These are phyloP conservation scores for Paracanthobrama guichenoti DNA, from an alignment of 2,113 vertebrate genomes.

Conservation along the genomic window DNA sequence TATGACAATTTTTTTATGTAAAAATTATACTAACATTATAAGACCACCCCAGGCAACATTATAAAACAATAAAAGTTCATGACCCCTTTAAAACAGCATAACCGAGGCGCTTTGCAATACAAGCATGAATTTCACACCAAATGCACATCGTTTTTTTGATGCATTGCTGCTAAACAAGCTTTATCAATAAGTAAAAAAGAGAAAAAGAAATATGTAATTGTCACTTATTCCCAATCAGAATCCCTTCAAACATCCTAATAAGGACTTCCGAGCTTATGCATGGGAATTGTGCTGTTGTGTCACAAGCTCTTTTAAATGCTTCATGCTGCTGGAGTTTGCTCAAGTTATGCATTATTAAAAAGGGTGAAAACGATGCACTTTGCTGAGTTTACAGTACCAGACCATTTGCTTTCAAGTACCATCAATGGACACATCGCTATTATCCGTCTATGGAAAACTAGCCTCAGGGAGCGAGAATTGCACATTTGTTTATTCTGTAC, in stretches of 20 bases:
- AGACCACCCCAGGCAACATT: too few relatives aligned
- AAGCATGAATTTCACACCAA: background rate
- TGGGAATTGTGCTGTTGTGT: background rate
- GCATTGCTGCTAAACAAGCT: background rate
- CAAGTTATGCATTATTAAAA: constrained; percentile 30
- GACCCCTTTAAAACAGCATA: too few relatives aligned
- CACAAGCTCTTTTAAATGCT: background rate
- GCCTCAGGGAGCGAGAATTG: background rate
- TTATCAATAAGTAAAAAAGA: background rate
- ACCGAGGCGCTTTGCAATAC: too few relatives aligned
- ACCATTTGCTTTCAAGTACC: background rate
- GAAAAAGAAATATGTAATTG: background rate
- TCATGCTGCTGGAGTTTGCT: background rate
- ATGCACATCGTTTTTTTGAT: background rate
- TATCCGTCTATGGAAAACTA: background rate
- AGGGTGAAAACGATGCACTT: background rate
- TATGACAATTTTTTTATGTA: too few relatives aligned
- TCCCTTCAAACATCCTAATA: background rate
- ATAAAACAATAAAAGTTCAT: too few relatives aligned
- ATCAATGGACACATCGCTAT: background rate
- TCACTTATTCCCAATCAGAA: background rate
- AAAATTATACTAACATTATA: too few relatives aligned
- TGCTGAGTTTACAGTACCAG: background rate
- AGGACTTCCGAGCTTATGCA: background rate
- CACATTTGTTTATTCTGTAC: background rate